Percentiles rank a stretch among this genome's conserved stretches.
These are phyloP conservation scores for Luperina testacea DNA, from an alignment of 2,888 invertebrate genomes.

Conservation along the genomic window DNA sequence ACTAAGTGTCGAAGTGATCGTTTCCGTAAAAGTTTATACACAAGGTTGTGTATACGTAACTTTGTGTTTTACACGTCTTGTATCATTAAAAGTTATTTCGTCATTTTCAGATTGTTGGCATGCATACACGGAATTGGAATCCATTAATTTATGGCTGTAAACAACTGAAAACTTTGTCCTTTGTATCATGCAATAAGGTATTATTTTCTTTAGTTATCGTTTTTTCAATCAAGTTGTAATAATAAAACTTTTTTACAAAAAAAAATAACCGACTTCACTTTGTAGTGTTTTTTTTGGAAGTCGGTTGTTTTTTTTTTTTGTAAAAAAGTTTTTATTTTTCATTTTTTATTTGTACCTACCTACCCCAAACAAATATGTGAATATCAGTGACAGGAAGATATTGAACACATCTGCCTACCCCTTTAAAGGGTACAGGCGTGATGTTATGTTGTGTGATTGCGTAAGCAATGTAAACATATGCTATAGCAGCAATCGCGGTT, in stretches of 20 bases:
- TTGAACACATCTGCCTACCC: too few relatives aligned
- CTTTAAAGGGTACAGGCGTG: too few relatives aligned
- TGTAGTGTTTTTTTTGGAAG: too few relatives aligned
- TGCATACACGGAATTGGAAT: slow-evolving; percentile 89
- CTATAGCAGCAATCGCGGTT: too few relatives aligned
- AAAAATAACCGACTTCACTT: background rate
- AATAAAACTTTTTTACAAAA: background rate
- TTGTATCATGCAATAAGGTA: slow-evolving; percentile 88
- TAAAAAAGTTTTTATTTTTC: too few relatives aligned
- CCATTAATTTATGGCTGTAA: slow-evolving; percentile 88
- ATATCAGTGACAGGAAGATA: too few relatives aligned
- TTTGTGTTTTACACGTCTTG: background rate
- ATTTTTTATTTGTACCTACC: too few relatives aligned
- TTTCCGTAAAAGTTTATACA: background rate
- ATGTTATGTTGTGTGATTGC: too few relatives aligned
- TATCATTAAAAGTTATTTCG: background rate
- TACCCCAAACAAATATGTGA: too few relatives aligned
- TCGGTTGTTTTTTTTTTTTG: too few relatives aligned
- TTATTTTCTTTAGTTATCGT: slow-evolving; percentile 18
- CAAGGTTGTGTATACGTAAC: background rate
- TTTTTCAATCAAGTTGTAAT: background rate
- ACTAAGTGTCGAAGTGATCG: background rate
- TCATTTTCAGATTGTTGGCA: slow-evolving; percentile 81
- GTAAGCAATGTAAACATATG: too few relatives aligned
- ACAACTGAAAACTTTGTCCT: slow-evolving; percentile 84